Base-by-base conservation (phyloP, 2,113 vertebrate species). In the Lethenteron reissneri region DNA sequence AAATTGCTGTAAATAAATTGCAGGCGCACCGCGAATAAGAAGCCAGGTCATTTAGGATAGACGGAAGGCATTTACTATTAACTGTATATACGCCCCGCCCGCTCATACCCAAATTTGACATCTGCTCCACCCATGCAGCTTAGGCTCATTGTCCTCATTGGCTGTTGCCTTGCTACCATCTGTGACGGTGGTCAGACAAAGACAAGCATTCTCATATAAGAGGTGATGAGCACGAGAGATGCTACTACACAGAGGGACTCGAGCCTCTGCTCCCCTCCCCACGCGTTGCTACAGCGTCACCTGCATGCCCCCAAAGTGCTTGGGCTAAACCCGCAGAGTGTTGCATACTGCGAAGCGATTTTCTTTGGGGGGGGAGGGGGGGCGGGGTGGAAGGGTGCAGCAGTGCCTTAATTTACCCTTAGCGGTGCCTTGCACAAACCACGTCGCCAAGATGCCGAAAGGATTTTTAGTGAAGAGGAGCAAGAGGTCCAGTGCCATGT, bases 381-480 rank as follows among this genome's bases (percentile, higher is more conserved):
- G 41, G 25, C 25, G 25, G 41, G 41, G 41, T 41, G 41, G 5
- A 41, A 41, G 41, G 41, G 41, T 41, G 41, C 41, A 41, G 41
- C 41, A 41, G 41, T 41, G 41, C 41, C 41, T 41, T 41, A 41
- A 41, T 41, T 41, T 41, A 41, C 41, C 41, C 41, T 41, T 41
- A 41, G 6, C 41, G 41, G 41, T 41, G 41, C 41, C 41, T 41
- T 41, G 41, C 41, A 41, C 41, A 41, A 41, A 41, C 41, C 41
- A 41, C 41, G 25, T n/a, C 10, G 9, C 10, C 64, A 77, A 74
- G 57, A 96, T 96, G 91, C 91, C 91, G 73, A 83, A 88, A 74
- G 91, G 91, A 59, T 96, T 95, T 75, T 75, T 96, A 75, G 91
- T 96, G 74, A 96, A 96, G 79, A 82, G 91, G 73, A 87, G 77